These are phyloP conservation scores for Notarius lentiginosus DNA, from an alignment of 2,113 vertebrate species.

Conservation along the genomic window DNA sequence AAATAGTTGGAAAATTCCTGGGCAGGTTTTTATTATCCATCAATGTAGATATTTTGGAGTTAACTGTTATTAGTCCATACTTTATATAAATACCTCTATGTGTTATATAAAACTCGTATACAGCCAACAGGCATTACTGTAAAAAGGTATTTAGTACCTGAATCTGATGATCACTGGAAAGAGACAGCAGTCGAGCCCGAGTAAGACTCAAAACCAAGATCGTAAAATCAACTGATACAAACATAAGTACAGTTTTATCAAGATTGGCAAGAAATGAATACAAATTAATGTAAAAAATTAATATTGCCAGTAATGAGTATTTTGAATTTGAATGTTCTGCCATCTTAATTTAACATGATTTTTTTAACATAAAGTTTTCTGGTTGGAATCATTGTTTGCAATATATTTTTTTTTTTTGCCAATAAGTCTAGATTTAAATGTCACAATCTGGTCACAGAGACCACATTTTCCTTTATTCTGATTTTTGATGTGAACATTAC, in stretches of 20 bases:
- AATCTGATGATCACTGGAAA: background rate
- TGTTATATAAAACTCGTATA: background rate
- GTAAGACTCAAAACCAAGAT: background rate
- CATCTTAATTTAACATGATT: background rate
- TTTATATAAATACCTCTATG: background rate
- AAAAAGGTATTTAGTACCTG: background rate
- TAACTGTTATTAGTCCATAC: background rate
- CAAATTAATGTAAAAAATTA: too few species aligned
- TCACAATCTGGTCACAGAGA: too few species aligned
- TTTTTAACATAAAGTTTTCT: background rate
- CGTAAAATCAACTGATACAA: background rate
- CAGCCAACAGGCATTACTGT: background rate
- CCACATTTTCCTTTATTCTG: too few species aligned
- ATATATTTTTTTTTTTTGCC: background rate
- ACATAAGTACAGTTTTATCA: background rate
- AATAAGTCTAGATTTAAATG: background rate
- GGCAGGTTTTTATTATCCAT: background rate
- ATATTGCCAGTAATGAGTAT: background rate
- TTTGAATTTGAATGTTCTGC: background rate
- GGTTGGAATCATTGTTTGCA: background rate
- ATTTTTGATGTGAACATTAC: too few species aligned
- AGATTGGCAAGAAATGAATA: too few species aligned
- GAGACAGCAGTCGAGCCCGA: background rate
- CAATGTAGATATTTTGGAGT: background rate
- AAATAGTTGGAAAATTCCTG: background rate